Evolutionary conservation across 1,140 invertebrate species (phyloP).

Genomic region (Nebria ingens): DNA sequence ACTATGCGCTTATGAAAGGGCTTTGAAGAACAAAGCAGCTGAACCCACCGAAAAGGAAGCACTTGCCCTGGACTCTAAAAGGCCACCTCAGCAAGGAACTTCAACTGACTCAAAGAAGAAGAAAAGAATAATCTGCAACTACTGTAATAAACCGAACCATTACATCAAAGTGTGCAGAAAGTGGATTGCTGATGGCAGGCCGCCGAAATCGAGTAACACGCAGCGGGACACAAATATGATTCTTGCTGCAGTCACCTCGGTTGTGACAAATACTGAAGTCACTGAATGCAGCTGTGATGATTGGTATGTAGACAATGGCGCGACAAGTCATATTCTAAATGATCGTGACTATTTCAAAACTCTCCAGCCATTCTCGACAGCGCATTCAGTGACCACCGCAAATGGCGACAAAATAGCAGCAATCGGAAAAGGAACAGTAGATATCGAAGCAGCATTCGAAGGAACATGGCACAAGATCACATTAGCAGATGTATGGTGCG

Average conservation of each 20-base stretch:
- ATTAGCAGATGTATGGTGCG: constrained; percentile 13
- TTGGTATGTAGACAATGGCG: constrained; percentile 17
- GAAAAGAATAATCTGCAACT: constrained; percentile 13
- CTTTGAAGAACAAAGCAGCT: constrained; percentile 6
- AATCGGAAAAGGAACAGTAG: background rate
- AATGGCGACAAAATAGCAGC: background rate
- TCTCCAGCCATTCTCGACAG: background rate
- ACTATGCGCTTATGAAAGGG: constrained; percentile 14
- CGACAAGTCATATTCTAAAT: constrained; percentile 12
- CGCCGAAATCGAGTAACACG: constrained; percentile 13
- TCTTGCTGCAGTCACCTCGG: background rate
- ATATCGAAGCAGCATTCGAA: background rate
- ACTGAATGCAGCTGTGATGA: constrained; percentile 9
- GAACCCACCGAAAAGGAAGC: background rate
- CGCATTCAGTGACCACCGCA: background rate
- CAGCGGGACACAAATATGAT: background rate
- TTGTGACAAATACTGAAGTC: background rate
- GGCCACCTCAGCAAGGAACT: background rate
- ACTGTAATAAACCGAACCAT: constrained; percentile 14
- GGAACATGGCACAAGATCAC: background rate
- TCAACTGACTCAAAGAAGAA: constrained; percentile 11
- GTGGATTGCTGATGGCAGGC: constrained; percentile 16
- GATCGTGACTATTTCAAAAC: constrained; percentile 7
- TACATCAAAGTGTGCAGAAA: constrained; percentile 15
- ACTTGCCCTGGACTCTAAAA: background rate